A percentile compares a stretch with the other conserved stretches of the same genome.
These are phyloP conservation scores for Pseudorhombus dupliciocellatus DNA, from an alignment of 2,113 vertebrate species.

Conservation along the genomic window DNA sequence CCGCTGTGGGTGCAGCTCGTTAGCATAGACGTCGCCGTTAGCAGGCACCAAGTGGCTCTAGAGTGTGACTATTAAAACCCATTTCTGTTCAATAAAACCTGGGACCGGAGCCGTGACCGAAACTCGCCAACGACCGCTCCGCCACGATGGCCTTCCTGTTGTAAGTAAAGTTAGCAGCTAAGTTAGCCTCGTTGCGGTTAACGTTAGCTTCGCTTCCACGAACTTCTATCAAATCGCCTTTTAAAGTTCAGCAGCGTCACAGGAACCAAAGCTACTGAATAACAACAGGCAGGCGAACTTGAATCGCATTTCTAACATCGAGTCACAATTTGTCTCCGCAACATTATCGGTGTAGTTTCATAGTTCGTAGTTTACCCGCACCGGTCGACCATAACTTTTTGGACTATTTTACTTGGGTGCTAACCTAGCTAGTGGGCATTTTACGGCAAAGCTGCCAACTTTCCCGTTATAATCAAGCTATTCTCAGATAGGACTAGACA, in stretches of 20 bases:
- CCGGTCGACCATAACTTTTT: conserved; percentile 22
- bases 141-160: conserved; percentile 85
- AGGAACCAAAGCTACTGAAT: neutral
- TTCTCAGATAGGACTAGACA: neutral
- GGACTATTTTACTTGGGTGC: conserved; percentile 5
- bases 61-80: neutral
- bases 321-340: neutral
- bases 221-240: conserved; percentile 60
- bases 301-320: accelerated
- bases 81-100: neutral
- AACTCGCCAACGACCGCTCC: conserved; percentile 29
- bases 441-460: neutral
- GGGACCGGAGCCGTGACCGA: conserved; percentile 2
- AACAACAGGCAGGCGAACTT: neutral
- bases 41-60: conserved; percentile 31
- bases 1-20: conserved; percentile 63
- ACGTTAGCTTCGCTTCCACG: conserved; percentile 51
- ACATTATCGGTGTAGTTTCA: neutral
- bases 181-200: neutral
- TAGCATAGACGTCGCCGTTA: conserved; percentile 44
- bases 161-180: conserved; percentile 72
- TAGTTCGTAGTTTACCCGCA: neutral
- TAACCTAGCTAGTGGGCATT: conserved; percentile 32
- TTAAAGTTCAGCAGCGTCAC: conserved; percentile 32
- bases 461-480: neutral